Evolutionary conservation across 2,113 vertebrate species (phyloP), one percentile per base, ranked within the genome.

Genomic region (Formicarius rufipectus): DNA sequence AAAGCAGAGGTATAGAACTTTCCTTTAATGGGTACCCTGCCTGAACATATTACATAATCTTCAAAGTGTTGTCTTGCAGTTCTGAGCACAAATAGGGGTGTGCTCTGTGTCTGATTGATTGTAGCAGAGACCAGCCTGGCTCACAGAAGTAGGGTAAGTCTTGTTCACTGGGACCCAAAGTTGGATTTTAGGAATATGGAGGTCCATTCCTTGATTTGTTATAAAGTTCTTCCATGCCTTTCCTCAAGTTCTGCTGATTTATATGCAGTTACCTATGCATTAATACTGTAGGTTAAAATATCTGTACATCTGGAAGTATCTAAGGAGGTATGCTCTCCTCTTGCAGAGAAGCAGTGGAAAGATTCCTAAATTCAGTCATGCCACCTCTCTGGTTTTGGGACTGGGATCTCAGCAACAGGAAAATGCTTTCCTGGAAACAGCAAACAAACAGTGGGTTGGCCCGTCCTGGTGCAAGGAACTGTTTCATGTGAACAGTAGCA

Each of bases 381-480:
- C 20, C 40, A 52, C n/a, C 50, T 9, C 23, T 77, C 66, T 82
- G 25, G 21, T n/a, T 92, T 52, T 76, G 59, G 20, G 14, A 45
- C 53, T 60, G 40, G 19, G 20, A 75, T 64, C 33, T 90, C 37
- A 4, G 4, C 8, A 0, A 0, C 4, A 71, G 75, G 50, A n/a
- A 59, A 69, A 4, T 23, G 22, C 6, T 79, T 2, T 71, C 25
- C 49, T 56, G 72, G 44, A 87, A 92, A 47, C 5, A 71, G 37
- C 58, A 87, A 84, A 60, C 15, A 37, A 64, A 22, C 20, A 28
- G 7, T n/a, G 78, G 3, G 6, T 64, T 39, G 30, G 47, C 19
- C 31, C 37, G 20, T 52, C 49, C 39, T 58, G 10, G 27, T 56
- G 63, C 49, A 90, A 55, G 39, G 44, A 68, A 12, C 15, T 30